Conservation (phyloP, 1,140 invertebrate genomes). For the Ceratosolen solmsi region DNA sequence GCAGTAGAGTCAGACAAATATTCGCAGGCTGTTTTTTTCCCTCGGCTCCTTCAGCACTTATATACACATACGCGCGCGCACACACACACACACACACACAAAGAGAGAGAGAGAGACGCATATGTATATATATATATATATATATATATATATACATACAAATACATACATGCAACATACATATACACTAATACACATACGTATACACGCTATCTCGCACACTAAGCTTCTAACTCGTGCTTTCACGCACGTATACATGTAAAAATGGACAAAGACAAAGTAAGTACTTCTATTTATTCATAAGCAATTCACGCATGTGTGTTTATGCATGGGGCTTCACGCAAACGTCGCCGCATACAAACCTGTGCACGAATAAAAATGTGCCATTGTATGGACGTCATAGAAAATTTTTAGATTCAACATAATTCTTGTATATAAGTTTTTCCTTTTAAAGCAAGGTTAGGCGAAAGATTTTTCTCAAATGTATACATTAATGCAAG, state of each 20-base stretch:
- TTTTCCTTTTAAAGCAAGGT: too few relatives aligned
- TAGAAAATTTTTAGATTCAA: slow-evolving; percentile 14
- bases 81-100: too few relatives aligned
- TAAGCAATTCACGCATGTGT: slow-evolving; percentile 29
- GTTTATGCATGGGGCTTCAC: not conserved
- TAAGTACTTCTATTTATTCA: slow-evolving; percentile 50
- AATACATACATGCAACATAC: too few relatives aligned
- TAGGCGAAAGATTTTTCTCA: too few relatives aligned
- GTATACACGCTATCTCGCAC: not conserved
- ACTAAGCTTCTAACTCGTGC: not conserved
- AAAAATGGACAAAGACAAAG: slow-evolving; percentile 44
- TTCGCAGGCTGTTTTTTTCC: slow-evolving; percentile 47
- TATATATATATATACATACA: too few relatives aligned
- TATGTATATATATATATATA: too few relatives aligned
- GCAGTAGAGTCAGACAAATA: slow-evolving; percentile 50
- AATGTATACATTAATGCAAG: too few relatives aligned
- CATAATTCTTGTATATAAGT: not conserved
- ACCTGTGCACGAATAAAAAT: slow-evolving; percentile 27
- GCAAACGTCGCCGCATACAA: not conserved
- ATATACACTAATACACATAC: too few relatives aligned
- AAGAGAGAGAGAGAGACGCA: too few relatives aligned
- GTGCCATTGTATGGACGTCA: not conserved
- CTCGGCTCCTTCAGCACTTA: slow-evolving; percentile 3
- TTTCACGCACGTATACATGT: not conserved
- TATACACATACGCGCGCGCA: not conserved